Conservation (phyloP, 2,888 invertebrate species). For the Hofmannophila pseudospretella region DNA sequence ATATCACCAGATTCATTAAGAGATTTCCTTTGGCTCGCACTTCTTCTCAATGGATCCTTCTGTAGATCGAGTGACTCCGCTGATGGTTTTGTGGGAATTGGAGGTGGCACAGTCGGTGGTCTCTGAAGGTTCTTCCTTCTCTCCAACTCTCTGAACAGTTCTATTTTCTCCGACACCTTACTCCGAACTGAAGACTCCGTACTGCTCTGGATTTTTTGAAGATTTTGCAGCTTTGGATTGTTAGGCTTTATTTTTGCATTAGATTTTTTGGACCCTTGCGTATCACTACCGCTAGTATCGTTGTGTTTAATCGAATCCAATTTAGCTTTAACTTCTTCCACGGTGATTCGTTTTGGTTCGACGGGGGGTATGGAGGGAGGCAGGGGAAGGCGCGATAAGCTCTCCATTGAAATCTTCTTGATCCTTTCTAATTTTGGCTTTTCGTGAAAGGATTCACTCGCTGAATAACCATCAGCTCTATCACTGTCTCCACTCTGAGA, state of each 20-base stretch:
- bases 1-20: constrained; percentile 85
- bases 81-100: constrained; percentile 61
- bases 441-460: constrained; percentile 64
- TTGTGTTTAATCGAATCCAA: constrained; percentile 67
- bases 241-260: constrained; percentile 34
- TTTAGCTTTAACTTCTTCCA: constrained; percentile 78
- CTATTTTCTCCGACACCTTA: constrained; percentile 74
- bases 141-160: constrained; percentile 67
- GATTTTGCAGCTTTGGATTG: constrained; percentile 38
- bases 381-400: constrained; percentile 72
- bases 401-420: constrained; percentile 76
- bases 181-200: constrained; percentile 66
- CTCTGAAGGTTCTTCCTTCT: constrained; percentile 65
- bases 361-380: constrained; percentile 47
- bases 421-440: constrained; percentile 72
- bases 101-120: constrained; percentile 69
- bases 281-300: constrained; percentile 67
- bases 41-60: constrained; percentile 62
- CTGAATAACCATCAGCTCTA: constrained; percentile 70
- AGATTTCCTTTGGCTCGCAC: constrained; percentile 67
- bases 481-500: constrained; percentile 81
- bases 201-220: constrained; percentile 41
- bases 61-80: constrained; percentile 39
- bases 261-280: constrained; percentile 74
- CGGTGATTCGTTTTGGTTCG: constrained; percentile 64